Evolutionary conservation across 2,797 vertebrate species (phyloP).

Genomic region (Poecilia gillii): DNA sequence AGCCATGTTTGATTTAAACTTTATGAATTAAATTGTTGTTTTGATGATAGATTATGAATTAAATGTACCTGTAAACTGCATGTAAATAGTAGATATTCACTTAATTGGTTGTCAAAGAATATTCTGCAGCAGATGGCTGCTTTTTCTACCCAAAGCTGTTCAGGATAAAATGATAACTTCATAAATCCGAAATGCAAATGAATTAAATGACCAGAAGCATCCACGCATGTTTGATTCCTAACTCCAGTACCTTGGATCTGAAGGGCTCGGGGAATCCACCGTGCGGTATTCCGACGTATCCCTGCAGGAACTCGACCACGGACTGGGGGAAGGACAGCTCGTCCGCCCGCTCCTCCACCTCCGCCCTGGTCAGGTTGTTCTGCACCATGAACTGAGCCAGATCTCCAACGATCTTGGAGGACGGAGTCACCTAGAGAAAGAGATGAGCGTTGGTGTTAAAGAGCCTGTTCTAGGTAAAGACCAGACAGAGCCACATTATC

Average conservation of each 20-base stretch:
- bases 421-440: conserved; percentile 88
- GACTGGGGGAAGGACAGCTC: conserved; percentile 94
- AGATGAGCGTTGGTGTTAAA: conserved; percentile 19
- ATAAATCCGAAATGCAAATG: neutral
- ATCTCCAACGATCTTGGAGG: conserved; percentile 96
- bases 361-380: conserved; percentile 85
- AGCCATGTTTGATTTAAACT: neutral
- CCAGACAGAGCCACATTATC: neutral
- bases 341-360: conserved; percentile 89
- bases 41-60: neutral
- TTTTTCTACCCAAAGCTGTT: neutral
- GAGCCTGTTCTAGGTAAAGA: neutral
- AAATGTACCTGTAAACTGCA: neutral
- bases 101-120: neutral
- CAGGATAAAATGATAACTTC: neutral
- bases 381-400: conserved; percentile 98
- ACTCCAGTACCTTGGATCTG: conserved; percentile 84
- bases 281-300: conserved; percentile 88
- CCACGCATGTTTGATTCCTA: neutral
- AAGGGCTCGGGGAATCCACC: conserved; percentile 95
- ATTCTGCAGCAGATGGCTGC: neutral
- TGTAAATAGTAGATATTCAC: neutral
- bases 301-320: conserved; percentile 95
- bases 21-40: neutral
- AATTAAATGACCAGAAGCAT: neutral